These are phyloP conservation scores for Scolopax rusticola DNA, from an alignment of 2,797 vertebrate species.

Conservation along the genomic window DNA sequence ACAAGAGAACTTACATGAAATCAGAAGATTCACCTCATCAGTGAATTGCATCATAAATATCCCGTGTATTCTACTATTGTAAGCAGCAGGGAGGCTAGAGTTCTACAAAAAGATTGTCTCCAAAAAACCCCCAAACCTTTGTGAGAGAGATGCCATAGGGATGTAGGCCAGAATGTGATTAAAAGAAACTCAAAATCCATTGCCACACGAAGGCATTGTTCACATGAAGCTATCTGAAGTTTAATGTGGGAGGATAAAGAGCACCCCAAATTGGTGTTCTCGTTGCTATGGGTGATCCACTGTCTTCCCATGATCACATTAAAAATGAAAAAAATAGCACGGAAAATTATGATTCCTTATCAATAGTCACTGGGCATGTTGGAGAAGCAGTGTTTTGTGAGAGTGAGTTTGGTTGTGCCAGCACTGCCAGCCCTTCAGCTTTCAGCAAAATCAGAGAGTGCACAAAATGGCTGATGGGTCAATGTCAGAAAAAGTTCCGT, in stretches of 20 bases:
- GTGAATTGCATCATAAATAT: constrained; percentile 22
- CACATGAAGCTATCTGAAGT: neutral
- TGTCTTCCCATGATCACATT: neutral
- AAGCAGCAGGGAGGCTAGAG: neutral
- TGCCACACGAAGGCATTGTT: neutral
- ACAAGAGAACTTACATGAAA: constrained; percentile 3
- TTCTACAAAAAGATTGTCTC: neutral
- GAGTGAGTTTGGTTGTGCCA: neutral
- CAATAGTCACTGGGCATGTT: neutral
- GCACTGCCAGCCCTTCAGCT: neutral
- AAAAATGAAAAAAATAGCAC: neutral
- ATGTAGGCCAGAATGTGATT: neutral
- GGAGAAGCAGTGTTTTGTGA: neutral
- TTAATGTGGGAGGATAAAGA: neutral
- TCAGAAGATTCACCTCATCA: neutral
- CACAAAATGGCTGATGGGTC: neutral
- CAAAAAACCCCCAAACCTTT: neutral
- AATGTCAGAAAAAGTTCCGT: neutral
- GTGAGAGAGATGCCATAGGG: neutral
- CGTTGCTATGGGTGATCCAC: neutral
- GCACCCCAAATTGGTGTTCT: neutral
- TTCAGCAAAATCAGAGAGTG: neutral
- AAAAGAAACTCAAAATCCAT: neutral
- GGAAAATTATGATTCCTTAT: neutral
- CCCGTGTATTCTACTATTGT: neutral